Evolutionary conservation across 2,113 vertebrate species (phyloP).

Genomic region (Alectura lathami): DNA sequence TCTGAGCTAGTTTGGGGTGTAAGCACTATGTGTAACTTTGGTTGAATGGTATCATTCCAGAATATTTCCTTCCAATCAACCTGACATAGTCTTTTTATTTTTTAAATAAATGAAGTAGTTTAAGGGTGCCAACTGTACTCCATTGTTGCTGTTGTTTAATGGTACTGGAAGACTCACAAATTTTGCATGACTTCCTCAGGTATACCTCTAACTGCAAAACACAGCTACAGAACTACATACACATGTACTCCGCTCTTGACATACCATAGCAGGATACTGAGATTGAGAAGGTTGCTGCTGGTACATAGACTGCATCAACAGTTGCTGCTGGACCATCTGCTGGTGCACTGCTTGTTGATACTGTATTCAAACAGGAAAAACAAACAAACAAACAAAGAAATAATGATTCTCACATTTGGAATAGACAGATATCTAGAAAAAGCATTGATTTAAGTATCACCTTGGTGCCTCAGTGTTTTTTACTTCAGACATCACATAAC

Average conservation of each 20-base stretch:
- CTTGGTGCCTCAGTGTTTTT: neutral
- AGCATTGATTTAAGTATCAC: neutral
- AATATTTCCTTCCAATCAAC: neutral
- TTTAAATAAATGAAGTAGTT: neutral
- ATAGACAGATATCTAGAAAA: neutral
- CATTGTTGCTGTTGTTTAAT: neutral
- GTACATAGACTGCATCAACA: conserved; percentile 87
- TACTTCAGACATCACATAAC: neutral
- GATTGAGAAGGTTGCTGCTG: conserved; percentile 80
- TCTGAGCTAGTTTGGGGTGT: too few species aligned
- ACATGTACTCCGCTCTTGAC: neutral
- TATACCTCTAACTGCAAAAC: neutral
- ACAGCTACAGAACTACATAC: neutral
- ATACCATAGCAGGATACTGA: conserved; percentile 86
- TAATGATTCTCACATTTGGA: neutral
- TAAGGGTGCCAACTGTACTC: neutral
- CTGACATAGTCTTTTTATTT: neutral
- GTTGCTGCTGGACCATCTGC: conserved; percentile 86
- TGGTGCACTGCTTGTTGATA: conserved; percentile 91
- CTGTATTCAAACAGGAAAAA: conserved; percentile 55
- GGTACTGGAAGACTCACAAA: neutral
- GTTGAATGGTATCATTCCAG: neutral
- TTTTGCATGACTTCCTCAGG: neutral
- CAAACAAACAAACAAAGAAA: neutral
- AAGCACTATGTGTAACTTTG: neutral